Conservation (phyloP, 2,113 vertebrate genomes). For the Sigmodon hispidus region DNA sequence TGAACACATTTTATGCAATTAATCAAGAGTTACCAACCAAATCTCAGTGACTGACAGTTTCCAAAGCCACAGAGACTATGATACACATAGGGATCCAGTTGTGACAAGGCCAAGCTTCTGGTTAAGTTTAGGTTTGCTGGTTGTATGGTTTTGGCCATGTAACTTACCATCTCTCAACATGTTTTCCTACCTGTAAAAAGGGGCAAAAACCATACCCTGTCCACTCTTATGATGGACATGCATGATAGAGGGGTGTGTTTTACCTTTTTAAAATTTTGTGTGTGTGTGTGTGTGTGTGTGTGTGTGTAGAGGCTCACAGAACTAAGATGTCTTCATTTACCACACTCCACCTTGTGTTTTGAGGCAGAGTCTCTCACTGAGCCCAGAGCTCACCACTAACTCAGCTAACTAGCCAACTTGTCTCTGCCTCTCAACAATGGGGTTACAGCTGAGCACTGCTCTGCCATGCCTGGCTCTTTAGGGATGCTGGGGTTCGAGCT, state of each 20-base stretch:
- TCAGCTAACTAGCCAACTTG: neutral
- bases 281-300: accelerated
- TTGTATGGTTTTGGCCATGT: neutral
- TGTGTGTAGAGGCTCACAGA: neutral
- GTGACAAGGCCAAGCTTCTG: neutral
- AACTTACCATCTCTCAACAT: neutral
- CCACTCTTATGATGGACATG: neutral
- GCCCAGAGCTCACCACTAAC: neutral
- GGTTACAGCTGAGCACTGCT: neutral
- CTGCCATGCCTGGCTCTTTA: neutral
- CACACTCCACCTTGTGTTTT: neutral
- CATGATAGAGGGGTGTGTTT: neutral
- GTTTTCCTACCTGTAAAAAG: neutral
- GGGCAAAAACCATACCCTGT: too few species aligned
- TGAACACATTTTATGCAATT: neutral
- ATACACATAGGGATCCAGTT: accelerated
- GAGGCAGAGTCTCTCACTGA: neutral
- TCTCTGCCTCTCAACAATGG: neutral
- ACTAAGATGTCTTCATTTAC: neutral
- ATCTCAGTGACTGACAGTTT: accelerated
- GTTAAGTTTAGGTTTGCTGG: accelerated
- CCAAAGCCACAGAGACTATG: neutral
- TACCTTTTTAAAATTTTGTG: neutral
- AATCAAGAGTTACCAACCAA: neutral
- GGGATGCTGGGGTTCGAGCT: neutral